Conservation (phyloP, 1,140 invertebrate genomes). For the Drosophila pruinosa region DNA sequence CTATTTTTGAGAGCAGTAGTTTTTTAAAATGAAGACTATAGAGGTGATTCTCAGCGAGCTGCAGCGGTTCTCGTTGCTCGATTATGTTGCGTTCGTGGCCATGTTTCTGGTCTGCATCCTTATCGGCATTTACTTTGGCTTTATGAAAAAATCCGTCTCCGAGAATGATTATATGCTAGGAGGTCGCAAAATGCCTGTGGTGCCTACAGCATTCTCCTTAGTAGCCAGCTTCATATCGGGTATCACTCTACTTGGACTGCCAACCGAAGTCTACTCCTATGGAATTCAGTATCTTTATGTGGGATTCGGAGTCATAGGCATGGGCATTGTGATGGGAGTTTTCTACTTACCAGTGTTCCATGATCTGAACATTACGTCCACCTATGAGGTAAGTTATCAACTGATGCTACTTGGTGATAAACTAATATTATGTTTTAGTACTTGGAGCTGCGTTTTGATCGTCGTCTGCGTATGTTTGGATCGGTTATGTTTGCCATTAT, state of each 20-base stretch:
- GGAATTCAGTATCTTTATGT: slow-evolving; percentile 91
- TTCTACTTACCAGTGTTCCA: slow-evolving; percentile 92
- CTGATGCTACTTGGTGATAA: neutral
- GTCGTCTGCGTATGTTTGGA: slow-evolving; percentile 86
- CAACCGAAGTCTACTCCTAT: slow-evolving; percentile 95
- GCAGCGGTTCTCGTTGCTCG: slow-evolving; percentile 81
- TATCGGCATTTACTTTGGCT: slow-evolving; percentile 87
- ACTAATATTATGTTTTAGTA: slow-evolving; percentile 85
- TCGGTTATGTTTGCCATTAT: slow-evolving; percentile 84
- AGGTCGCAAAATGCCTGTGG: slow-evolving; percentile 84
- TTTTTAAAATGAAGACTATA: slow-evolving; percentile 82
- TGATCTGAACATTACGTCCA: slow-evolving; percentile 90
- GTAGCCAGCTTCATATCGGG: slow-evolving; percentile 93
- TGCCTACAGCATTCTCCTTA: slow-evolving; percentile 85
- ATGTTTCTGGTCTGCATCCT: slow-evolving; percentile 85
- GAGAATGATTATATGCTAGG: slow-evolving; percentile 86
- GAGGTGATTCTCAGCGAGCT: slow-evolving; percentile 85
- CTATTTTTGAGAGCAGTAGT: neutral
- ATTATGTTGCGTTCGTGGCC: slow-evolving; percentile 84
- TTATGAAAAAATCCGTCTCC: slow-evolving; percentile 84
- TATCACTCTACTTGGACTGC: slow-evolving; percentile 94
- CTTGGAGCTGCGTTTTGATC: slow-evolving; percentile 88
- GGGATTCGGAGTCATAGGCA: slow-evolving; percentile 86
- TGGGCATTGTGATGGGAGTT: slow-evolving; percentile 87
- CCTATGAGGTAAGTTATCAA: slow-evolving; percentile 88